Evolutionary conservation across 2,888 invertebrate species (phyloP).

Genomic region (Pyrrhosoma nymphula): DNA sequence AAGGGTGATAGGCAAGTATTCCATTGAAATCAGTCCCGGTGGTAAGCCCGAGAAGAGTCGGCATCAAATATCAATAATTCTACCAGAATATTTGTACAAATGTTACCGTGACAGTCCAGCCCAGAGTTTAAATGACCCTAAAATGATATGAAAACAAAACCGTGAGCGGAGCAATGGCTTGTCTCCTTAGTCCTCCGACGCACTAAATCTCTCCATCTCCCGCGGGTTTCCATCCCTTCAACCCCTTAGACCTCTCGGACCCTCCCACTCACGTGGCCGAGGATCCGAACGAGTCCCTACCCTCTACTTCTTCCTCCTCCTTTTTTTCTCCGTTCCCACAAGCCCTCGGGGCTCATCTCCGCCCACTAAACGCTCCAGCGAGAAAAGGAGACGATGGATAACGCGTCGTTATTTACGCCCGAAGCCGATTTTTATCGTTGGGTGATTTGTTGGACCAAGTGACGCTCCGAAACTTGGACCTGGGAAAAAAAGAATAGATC

Average conservation of each 20-base stretch:
- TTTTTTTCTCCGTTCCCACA: background rate
- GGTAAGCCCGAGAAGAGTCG: too few species aligned
- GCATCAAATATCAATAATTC: too few species aligned
- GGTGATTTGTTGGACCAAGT: conserved; percentile 14
- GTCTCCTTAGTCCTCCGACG: background rate
- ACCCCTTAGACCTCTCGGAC: background rate
- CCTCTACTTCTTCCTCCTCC: background rate
- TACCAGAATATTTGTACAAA: too few species aligned
- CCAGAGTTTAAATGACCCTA: too few species aligned
- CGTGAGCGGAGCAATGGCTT: background rate
- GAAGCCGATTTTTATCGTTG: background rate
- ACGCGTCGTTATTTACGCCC: conserved; percentile 22
- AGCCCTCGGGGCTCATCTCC: conserved; percentile 17
- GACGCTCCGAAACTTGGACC: background rate
- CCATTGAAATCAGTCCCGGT: too few species aligned
- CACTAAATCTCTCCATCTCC: background rate
- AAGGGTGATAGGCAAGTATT: too few species aligned
- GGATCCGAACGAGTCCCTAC: background rate
- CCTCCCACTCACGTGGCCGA: conserved; percentile 31
- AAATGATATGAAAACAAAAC: background rate
- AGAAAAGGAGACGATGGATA: conserved; percentile 23
- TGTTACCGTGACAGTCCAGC: too few species aligned
- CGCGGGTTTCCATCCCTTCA: background rate
- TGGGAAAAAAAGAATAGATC: background rate
- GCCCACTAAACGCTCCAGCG: background rate